Base-by-base conservation (phyloP, 2,113 vertebrate species). In the Melierax canorus region DNA sequence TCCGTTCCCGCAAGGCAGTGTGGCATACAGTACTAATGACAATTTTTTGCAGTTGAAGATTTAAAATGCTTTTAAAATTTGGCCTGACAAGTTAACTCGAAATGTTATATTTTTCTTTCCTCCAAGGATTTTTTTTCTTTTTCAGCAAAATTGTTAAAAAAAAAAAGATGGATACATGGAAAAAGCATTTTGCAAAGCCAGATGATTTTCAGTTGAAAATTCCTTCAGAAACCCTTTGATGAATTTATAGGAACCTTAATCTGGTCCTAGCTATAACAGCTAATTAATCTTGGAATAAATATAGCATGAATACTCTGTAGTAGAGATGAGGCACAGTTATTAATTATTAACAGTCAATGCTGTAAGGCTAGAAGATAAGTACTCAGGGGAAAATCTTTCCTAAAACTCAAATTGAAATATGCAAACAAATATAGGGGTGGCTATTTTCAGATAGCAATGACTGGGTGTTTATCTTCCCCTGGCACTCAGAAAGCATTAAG, bases 271-370 rank as follows among this genome's bases (percentile, higher is more conserved):
- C 32, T 83, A 29, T 86, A 80, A 88, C 29, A 91, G 27, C 79
- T 88, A 95, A 96, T 94, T 92, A 95, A 80, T 96, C 75, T 84
- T 69, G 75, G 79, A 95, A 86, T 92, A 95, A 94, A 86, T 86
- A 95, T 91, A 94, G 67, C 55, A 62, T 55, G 32, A 74, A 66
- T 59, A 74, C 32, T 87, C 21, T 68, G 39, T 45, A 74, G 50
- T 38, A 88, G 67, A 92, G 79, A 88, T 66, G 86, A 92, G 38
- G 50, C 41, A 90, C 29, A 66, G 20, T 81, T 96, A 88, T 94
- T 95, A 94, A 97, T 97, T 96, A 96, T 92, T 96, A 95, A 95
- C 71, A 94, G 63, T 91, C 69, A 77, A 2, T 79, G 68, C 76
- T 81, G 45, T 74, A 94, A 81, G 73, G 41, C 72, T 84, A 60